Percentiles rank a stretch among this genome's conserved stretches.
These are phyloP conservation scores for Uloborus plumipes DNA, from an alignment of 2,888 invertebrate species.

Conservation along the genomic window DNA sequence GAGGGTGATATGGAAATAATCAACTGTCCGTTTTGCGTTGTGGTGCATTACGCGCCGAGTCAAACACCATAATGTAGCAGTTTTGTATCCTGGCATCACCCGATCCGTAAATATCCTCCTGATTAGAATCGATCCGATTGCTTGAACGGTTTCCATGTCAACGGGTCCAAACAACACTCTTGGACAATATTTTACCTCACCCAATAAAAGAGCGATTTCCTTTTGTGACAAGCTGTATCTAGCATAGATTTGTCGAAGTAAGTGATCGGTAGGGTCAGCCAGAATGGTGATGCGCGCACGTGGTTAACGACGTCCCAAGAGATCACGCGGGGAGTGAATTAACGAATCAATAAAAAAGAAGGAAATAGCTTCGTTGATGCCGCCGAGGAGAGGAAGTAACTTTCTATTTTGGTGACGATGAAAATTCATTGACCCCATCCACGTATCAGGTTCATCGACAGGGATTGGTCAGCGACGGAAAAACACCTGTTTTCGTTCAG, in stretches of 20 bases:
- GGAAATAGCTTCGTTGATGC: neutral
- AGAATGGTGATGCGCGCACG: slow-evolving; percentile 26
- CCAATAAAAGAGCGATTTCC: slow-evolving; percentile 60
- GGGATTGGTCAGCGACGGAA: slow-evolving; percentile 32
- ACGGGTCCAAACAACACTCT: slow-evolving; percentile 61
- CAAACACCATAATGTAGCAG: slow-evolving; percentile 37
- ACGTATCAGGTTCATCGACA: slow-evolving; percentile 24
- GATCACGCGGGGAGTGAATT: slow-evolving; percentile 27
- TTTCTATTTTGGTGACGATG: slow-evolving; percentile 21
- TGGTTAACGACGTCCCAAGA: slow-evolving; percentile 33
- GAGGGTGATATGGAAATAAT: slow-evolving; percentile 16
- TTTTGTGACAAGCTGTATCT: slow-evolving; percentile 43
- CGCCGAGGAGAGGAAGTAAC: neutral
- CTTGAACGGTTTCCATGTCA: slow-evolving; percentile 63
- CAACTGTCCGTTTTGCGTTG: slow-evolving; percentile 13
- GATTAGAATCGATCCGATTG: slow-evolving; percentile 60
- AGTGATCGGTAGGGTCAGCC: slow-evolving; percentile 21
- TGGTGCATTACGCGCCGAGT: slow-evolving; percentile 20
- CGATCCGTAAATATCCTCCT: slow-evolving; percentile 59
- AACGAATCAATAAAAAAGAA: slow-evolving; percentile 18
- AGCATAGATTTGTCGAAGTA: slow-evolving; percentile 44
- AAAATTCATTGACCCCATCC: slow-evolving; percentile 53
- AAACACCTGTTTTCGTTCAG: slow-evolving; percentile 29
- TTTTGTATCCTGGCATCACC: slow-evolving; percentile 30
- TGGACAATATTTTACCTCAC: slow-evolving; percentile 56